Percentiles rank a stretch among this genome's conserved stretches.
These are phyloP conservation scores for Corythaixoides concolor DNA, from an alignment of 2,113 vertebrate genomes.

Conservation along the genomic window DNA sequence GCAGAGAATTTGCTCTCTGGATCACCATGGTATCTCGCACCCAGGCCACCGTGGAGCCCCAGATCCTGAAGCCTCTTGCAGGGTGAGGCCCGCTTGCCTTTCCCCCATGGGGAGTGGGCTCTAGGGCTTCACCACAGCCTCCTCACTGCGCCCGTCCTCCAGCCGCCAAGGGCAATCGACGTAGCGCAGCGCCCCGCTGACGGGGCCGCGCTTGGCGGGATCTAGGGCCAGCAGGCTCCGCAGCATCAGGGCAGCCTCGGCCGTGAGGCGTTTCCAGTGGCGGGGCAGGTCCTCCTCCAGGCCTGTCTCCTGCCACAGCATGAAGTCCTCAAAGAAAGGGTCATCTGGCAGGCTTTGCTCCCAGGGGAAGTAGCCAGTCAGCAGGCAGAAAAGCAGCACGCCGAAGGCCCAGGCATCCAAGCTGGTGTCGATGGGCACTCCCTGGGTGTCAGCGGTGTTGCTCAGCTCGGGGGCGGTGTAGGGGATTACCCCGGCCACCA, in stretches of 20 bases:
- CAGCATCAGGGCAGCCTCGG: constrained; percentile 82
- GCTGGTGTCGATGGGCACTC: constrained; percentile 85
- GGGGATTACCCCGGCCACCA: constrained; percentile 86
- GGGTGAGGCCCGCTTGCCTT: not conserved
- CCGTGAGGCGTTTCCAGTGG: constrained; percentile 84
- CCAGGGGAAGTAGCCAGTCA: constrained; percentile 95
- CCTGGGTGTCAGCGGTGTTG: constrained; percentile 69
- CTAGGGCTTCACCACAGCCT: not conserved
- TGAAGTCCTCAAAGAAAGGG: constrained; percentile 91
- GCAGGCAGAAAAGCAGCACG: constrained; percentile 90
- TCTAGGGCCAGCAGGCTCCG: constrained; percentile 81
- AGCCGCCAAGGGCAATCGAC: constrained; percentile 72
- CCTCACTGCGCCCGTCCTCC: not conserved
- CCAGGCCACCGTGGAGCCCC: rapidly evolving
- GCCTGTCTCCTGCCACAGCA: constrained; percentile 79
- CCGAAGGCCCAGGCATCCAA: constrained; percentile 93
- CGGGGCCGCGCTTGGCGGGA: constrained; percentile 70
- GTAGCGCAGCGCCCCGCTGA: constrained; percentile 72
- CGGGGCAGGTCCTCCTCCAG: constrained; percentile 75
- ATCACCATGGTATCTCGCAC: not conserved
- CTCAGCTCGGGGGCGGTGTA: constrained; percentile 92
- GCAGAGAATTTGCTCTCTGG: not conserved
- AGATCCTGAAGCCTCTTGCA: not conserved
- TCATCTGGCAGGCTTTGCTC: constrained; percentile 82
- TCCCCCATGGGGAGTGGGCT: rapidly evolving